Conservation (phyloP, 1,140 invertebrate genomes). For the Drosophila sproati region DNA sequence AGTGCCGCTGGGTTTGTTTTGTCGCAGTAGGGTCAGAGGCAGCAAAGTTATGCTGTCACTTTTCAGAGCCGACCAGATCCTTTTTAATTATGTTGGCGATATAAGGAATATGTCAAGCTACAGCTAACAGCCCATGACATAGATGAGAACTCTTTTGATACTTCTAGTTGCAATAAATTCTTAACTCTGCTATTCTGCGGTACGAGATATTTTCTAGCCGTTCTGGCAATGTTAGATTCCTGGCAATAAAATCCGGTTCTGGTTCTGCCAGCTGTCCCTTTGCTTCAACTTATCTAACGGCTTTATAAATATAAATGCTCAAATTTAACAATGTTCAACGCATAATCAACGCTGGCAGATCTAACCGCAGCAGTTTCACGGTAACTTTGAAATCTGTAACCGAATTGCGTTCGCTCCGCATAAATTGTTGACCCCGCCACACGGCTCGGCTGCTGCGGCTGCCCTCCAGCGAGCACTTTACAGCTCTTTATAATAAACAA, state of each 20-base stretch:
- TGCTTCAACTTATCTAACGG: slow-evolving; percentile 14
- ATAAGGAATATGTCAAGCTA: no score
- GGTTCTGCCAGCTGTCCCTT: neutral
- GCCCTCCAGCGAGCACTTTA: slow-evolving; percentile 46
- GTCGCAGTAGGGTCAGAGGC: no score
- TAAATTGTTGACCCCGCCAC: slow-evolving; percentile 55
- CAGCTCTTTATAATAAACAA: slow-evolving; percentile 71
- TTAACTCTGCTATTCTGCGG: no score
- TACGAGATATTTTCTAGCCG: no score
- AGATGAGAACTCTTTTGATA: no score
- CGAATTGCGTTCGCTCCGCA: slow-evolving; percentile 72
- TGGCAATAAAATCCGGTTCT: neutral
- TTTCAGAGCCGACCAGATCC: no score
- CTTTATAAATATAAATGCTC: slow-evolving; percentile 6
- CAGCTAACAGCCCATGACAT: no score
- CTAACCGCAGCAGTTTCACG: slow-evolving; percentile 38
- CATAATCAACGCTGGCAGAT: slow-evolving; percentile 26
- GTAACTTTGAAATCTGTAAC: slow-evolving; percentile 55
- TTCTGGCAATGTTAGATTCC: neutral
- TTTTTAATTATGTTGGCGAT: no score
- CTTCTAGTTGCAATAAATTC: no score
- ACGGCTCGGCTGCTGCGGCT: slow-evolving; percentile 1
- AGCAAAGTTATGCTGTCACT: no score
- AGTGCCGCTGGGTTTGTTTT: no score
- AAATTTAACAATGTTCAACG: slow-evolving; percentile 27